A percentile compares a stretch with the other conserved stretches of the same genome.
These are phyloP conservation scores for Rynchops niger DNA, from an alignment of 2,113 vertebrate genomes.

Conservation along the genomic window DNA sequence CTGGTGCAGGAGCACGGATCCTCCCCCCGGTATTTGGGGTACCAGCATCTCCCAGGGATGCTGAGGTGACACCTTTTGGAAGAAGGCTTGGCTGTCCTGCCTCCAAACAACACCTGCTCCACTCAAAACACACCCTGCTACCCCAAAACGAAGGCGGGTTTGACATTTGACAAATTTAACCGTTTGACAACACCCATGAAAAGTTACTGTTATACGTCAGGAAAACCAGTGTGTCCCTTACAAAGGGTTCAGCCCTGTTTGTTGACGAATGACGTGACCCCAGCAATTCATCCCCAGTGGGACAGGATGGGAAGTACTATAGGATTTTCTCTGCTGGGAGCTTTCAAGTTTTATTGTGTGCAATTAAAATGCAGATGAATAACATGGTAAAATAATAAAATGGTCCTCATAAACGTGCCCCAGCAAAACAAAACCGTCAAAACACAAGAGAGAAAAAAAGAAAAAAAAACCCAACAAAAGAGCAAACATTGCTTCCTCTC, in stretches of 20 bases:
- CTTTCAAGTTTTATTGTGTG: constrained; percentile 61
- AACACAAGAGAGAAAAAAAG: neutral
- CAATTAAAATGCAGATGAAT: constrained; percentile 62
- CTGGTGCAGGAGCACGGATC: neutral
- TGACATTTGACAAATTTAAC: no score
- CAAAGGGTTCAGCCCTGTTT: neutral
- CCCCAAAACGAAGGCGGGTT: neutral
- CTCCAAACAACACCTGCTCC: neutral
- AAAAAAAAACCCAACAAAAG: neutral
- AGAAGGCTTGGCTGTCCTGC: neutral
- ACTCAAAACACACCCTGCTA: neutral
- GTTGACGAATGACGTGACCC: neutral
- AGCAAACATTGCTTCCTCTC: constrained; percentile 18
- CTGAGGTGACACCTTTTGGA: neutral
- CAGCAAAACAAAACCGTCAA: constrained; percentile 35
- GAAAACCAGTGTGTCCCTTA: neutral
- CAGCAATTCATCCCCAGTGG: constrained; percentile 19
- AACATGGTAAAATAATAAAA: constrained; percentile 62
- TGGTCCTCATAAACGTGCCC: constrained; percentile 24
- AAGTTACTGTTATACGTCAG: neutral
- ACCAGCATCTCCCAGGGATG: neutral
- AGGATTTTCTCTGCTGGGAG: constrained; percentile 57
- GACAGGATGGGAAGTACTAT: constrained; percentile 41
- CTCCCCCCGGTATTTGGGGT: neutral
- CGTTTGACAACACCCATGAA: neutral